phyloP scores from a whole-genome alignment of 2,888 invertebrate genomes.

The Linnaemya vulpina region DNA sequence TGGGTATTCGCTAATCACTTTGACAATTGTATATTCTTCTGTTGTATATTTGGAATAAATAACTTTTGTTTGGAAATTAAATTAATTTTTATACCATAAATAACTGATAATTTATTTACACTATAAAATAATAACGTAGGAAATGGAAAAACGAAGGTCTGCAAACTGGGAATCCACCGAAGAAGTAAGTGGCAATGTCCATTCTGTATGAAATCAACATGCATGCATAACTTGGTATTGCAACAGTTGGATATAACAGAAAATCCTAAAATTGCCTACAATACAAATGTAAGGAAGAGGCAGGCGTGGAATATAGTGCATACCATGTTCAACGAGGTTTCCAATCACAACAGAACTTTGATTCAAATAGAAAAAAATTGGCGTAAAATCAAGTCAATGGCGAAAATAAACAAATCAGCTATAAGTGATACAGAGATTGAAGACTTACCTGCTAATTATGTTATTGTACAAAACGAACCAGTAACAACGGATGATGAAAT shows the following conservation, averaged over 20 bases:
- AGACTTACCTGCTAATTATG: not conserved
- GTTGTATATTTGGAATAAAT: no score
- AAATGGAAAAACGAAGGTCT: constrained; percentile 15
- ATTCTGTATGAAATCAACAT: not conserved
- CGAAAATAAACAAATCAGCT: constrained; percentile 19
- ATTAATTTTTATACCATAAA: no score
- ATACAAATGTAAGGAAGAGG: constrained; percentile 18
- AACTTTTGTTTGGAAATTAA: not conserved
- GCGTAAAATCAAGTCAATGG: constrained; percentile 24
- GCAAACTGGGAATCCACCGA: constrained; percentile 18
- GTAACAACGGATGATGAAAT: not conserved
- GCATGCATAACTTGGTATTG: not conserved
- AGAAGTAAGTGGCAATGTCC: not conserved
- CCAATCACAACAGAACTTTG: not conserved
- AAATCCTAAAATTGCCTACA: constrained; percentile 1
- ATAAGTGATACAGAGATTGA: not conserved
- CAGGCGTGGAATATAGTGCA: constrained; percentile 9
- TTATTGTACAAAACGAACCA: not conserved
- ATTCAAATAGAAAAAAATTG: constrained; percentile 30
- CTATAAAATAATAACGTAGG: no score
- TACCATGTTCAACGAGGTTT: not conserved
- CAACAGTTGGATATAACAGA: constrained; percentile 11
- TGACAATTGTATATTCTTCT: no score
- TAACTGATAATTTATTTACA: no score
- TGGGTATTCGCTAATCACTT: no score